phyloP scores from a whole-genome alignment of 2,888 invertebrate genomes.

The Ophion costatus region DNA sequence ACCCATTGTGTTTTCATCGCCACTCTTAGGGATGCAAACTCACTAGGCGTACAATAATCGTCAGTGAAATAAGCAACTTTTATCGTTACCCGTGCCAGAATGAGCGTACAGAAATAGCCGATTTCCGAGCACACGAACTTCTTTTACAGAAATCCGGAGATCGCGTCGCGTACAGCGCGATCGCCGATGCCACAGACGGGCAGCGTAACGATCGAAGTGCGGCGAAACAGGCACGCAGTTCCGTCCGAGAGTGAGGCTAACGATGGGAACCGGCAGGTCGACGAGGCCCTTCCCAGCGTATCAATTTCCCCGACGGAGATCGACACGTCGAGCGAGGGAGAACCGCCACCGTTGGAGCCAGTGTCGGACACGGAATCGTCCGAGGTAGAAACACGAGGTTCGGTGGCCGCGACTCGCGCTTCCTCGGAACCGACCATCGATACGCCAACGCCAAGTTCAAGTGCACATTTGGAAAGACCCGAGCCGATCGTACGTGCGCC shows the following conservation, averaged over 20 bases:
- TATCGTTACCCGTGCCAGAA: too few relatives aligned
- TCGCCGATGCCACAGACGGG: slow-evolving; percentile 63
- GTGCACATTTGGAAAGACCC: neutral
- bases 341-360: neutral
- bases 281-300: slow-evolving; percentile 25
- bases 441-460: neutral
- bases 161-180: slow-evolving; percentile 46
- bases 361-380: slow-evolving; percentile 8
- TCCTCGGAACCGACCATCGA: neutral
- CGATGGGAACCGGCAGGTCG: slow-evolving; percentile 1
- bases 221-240: slow-evolving; percentile 70
- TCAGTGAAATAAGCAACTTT: too few relatives aligned
- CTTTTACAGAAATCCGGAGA: neutral
- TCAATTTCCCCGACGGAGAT: slow-evolving; percentile 7
- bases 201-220: slow-evolving; percentile 72
- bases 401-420: neutral
- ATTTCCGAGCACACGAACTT: neutral
- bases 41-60: too few relatives aligned
- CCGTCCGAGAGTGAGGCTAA: slow-evolving; percentile 60
- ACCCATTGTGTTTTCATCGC: too few relatives aligned
- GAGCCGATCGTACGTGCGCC: neutral
- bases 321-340: slow-evolving; percentile 25
- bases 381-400: neutral
- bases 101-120: neutral
- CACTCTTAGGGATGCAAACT: too few relatives aligned